These are phyloP conservation scores for Lasiurus cinereus DNA, from an alignment of 2,113 vertebrate genomes.

Conservation along the genomic window DNA sequence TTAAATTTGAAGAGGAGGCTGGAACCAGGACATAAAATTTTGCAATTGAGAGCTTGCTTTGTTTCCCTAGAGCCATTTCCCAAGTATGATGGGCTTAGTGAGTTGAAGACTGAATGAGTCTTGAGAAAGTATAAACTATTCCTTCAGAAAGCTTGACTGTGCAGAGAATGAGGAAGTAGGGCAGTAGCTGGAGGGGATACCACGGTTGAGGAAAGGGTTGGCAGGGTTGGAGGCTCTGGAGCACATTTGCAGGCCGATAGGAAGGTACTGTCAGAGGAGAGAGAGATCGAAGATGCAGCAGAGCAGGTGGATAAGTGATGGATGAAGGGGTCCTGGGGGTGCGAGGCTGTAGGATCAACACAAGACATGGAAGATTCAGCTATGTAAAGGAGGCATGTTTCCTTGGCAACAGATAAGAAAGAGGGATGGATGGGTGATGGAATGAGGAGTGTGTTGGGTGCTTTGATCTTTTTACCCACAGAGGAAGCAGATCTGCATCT, in stretches of 20 bases:
- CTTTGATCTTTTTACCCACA: background rate
- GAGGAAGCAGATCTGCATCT: background rate
- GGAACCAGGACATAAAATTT: background rate
- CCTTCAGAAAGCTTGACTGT: background rate
- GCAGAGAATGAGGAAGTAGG: background rate
- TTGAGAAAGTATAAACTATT: background rate
- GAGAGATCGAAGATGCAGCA: background rate
- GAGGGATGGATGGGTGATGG: background rate
- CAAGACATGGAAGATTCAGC: background rate
- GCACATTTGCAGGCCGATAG: background rate
- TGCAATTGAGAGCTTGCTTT: background rate
- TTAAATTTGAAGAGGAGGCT: background rate
- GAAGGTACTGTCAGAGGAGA: background rate
- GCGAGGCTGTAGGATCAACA: background rate
- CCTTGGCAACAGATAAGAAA: background rate
- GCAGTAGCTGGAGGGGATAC: background rate
- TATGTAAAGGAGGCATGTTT: background rate
- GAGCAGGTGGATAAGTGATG: background rate
- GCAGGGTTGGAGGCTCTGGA: background rate
- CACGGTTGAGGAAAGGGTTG: background rate
- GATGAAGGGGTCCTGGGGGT: background rate
- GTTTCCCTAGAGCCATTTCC: background rate
- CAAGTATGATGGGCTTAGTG: background rate
- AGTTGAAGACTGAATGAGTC: background rate
- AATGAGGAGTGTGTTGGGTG: background rate